Conservation (phyloP, 2,113 vertebrate species). For the Oryzias curvinotus region DNA sequence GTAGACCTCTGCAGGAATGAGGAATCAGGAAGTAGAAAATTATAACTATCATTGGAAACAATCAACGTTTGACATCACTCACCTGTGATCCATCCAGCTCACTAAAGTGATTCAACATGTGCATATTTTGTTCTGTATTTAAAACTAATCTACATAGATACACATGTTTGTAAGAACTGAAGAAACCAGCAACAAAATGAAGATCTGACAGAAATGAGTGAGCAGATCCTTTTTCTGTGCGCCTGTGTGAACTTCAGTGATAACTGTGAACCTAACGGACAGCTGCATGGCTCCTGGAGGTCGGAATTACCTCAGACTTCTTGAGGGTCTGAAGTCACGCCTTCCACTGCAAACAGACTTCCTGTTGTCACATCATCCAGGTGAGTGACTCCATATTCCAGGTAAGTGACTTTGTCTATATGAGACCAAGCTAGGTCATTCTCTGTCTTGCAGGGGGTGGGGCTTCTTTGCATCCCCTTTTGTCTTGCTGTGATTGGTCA, state of each 20-base stretch:
- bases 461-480: constrained; percentile 75
- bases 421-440: background rate
- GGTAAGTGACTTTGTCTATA: background rate
- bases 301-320: constrained; percentile 80
- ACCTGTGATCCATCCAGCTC: no score
- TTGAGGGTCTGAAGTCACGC: constrained; percentile 84
- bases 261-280: constrained; percentile 83
- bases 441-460: constrained; percentile 44
- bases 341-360: constrained; percentile 85
- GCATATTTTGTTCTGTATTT: no score
- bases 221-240: background rate
- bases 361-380: constrained; percentile 69
- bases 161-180: no score
- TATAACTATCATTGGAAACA: no score
- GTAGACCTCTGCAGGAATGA: no score
- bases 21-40: no score
- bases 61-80: no score
- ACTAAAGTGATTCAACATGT: no score
- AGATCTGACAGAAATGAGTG: no score
- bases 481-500: constrained; percentile 79
- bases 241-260: constrained; percentile 43
- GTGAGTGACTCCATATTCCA: constrained; percentile 26
- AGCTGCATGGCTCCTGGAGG: constrained; percentile 75
- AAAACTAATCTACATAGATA: no score
- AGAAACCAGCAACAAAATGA: no score